Evolutionary conservation across 2,888 invertebrate species (phyloP), one percentile per base, ranked within the genome.

Genomic region (Girardia tigrina): DNA sequence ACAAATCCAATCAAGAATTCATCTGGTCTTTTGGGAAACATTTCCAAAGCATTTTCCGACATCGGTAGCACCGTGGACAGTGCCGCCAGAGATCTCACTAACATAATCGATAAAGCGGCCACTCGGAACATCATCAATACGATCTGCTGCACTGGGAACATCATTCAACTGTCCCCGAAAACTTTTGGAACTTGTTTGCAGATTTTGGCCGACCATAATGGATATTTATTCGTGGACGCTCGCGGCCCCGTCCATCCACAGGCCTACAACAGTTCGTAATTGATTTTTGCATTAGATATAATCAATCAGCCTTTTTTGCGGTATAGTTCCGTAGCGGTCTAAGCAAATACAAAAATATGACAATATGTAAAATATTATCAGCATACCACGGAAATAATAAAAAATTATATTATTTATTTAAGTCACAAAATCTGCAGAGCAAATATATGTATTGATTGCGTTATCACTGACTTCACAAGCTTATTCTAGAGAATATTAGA

Each of bases 101-200:
- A 56, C 23, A 23, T 16, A 20, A 56, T 56, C n/a, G 56, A 56
- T 56, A 56, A 56, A 56, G 56, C 56, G 6, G 4, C 56, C 23
- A 23, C n/a, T 4, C 20, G 56, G 2, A 56, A n/a, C 23, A 56
- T 56, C 23, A 56, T 56, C 4, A 23, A 56, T 56, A 56, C 56
- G 4, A 56, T 56, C n/a, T 56, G 56, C 23, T 23, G 56, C 4
- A 56, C 56, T 56, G 56, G 56, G 23, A 56, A 56, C 23, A n/a
- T 56, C 2, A 56, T 56, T 12, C 56, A 56, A n/a, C 56, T 56
- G n/a, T 56, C 56, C n/a, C 56, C 56, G 23, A 56, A 56, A 56
- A 56, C n/a, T 56, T 56, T 56, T 16, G 56, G 56, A 56, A 56
- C 56, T 56, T 56, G 56, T n/a, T 20, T 56, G 4, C 56, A 56